Base-by-base conservation (phyloP, 2,797 vertebrate genomes). In the Macrochelys suwanniensis region DNA sequence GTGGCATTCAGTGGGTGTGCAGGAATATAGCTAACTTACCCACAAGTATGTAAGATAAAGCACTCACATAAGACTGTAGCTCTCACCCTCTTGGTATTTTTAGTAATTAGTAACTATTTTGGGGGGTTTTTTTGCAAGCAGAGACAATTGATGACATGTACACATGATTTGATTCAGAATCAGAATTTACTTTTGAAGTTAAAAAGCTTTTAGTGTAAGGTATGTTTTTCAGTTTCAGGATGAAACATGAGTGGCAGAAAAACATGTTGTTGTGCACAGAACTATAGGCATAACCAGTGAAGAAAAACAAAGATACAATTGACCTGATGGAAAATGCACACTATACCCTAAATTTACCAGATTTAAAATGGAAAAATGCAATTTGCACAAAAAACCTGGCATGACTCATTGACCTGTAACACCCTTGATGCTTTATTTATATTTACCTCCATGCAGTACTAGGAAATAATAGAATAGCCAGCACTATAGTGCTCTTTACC, bases 361-460 rank as follows among this genome's bases (percentile, higher is more conserved):
- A 86, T 26, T 93, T 89, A 76, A 95, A 94, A 96, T 49, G 28
- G 84, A 91, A 92, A 76, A 93, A 68, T 37, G 17, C 33, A 68
- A 37, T 17, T 17, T 25, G 89, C 87, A 83, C 90, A 91, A 85
- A n/a, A 50, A 79, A 23, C 89, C 42, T 59, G 90, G 5, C 81
- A 71, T 4, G 71, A 89, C 49, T 85, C 25, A 45, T 13, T 78
- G 80, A 82, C 54, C 85, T 26, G 85, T 74, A 76, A 85, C 1
- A 61, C 85, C n/a, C 54, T 13, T 6, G n/a, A 10, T 78, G 3
- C n/a, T 89, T 91, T 59, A 9, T 7, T 89, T 84, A 54, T 68
- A 51, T 31, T 78, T 87, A 37, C 28, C 16, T 89, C 94, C 45
- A n/a, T n/a, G 56, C 11, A 47, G n/a, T n/a, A 26, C 31, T 85